Evolutionary conservation across 2,113 vertebrate species (phyloP), one percentile per base, ranked within the genome.

Genomic region (Piprites chloris): DNA sequence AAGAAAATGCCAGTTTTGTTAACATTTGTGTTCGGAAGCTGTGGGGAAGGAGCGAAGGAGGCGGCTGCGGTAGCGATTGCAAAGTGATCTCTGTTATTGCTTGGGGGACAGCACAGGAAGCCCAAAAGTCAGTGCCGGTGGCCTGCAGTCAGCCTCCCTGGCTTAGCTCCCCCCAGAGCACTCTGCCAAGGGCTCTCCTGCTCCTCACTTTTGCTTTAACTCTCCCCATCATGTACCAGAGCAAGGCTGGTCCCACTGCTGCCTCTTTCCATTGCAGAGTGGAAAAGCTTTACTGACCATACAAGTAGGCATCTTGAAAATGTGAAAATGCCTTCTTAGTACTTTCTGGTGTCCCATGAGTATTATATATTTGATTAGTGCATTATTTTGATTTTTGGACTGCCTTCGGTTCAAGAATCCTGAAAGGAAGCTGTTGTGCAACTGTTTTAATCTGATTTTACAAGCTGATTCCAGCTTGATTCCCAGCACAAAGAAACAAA

Each of bases 341-440:
- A 52, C 47, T 94, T 88, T n/a, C 47, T 81, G 61, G n/a, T 71
- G 55, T 96, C 91, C 30, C 68, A 3, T 86, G 92, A 61, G 85
- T 88, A 72, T 90, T 84, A 71, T 77, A 44, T 71, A 69, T 91
- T 94, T 95, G 50, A 72, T 85, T 90, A 90, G 49, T 69, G 65
- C 53, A 89, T 94, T 94, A 93, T 95, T 96, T 96, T 92, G 80
- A 78, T 87, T 94, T 96, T 89, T 52, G 74, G 58, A 23, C 69
- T 92, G 83, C 53, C 61, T 87, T 80, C 81, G 80, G 61, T 93
- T 96, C 73, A 89, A 67, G 73, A 96, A 92, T 95, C 76, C 89
- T 94, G 93, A 94, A 96, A 94, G 86, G 86, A 95, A 96, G 76
- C 80, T 90, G 93, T 93, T 96, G 90, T 95, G 88, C 65, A 94